Evolutionary conservation across 1,140 invertebrate genomes (phyloP), one percentile per base, ranked within the genome.

Genomic region (Ylistrum balloti): DNA sequence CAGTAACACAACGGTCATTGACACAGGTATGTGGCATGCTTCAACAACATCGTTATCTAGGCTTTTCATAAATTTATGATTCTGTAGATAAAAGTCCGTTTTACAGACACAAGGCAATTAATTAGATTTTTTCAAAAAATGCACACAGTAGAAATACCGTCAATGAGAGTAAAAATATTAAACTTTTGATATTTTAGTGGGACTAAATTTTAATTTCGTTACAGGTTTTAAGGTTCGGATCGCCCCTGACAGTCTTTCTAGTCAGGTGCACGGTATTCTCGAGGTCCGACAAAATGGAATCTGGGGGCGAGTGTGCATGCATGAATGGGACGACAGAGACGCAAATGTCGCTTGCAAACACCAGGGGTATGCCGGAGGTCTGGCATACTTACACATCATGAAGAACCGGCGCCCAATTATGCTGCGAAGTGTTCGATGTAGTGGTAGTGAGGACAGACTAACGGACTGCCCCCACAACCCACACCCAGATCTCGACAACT

Each of bases 261-360:
- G 92, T 45, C 85, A 87, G 11, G 15, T 89, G 11, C 92, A 94
- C 86, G 94, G 95, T 86, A 94, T 94, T 20, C 35, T 95, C 38
- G 93, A 95, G 85, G 92, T 95, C 15, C 87, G 90, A 22, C 85
- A 93, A 7, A 93, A 94, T 41, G 94, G 94, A 35, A 91, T 94
- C n/a, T 95, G 95, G 94, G 94, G 94, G 1, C 89, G 93, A 13
- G 90, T 95, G 15, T 95, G 95, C 89, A 92, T 91, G 90, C 88
- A 93, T 11, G 91, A 90, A 13, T 95, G 94, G 93, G 92, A 91
- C 28, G 93, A 93, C 34, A 86, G 33, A 33, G 94, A 94, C 34
- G 94, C 95, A n/a, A 92, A 90, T 48, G 93, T 95, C 0, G 92
- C 93, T 0, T 95, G 95, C 88, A 93, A 92, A 90, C 45, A 93